Evolutionary conservation across 2,113 vertebrate species (phyloP), one percentile per base, ranked within the genome.

Genomic region (Podilymbus podiceps): DNA sequence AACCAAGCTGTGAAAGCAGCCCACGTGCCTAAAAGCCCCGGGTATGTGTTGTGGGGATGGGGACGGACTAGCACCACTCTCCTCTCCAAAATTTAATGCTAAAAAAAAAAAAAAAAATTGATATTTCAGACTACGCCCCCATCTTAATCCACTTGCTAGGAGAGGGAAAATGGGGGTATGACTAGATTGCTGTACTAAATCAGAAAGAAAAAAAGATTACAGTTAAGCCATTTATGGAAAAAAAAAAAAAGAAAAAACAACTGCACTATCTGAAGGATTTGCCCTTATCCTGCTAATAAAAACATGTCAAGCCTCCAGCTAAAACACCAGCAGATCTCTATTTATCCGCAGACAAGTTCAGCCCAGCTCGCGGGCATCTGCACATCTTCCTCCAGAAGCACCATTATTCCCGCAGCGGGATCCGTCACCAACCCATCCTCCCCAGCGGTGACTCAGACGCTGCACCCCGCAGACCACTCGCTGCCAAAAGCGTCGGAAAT

Each of bases 211-310:
- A 88, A 90, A 82, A 89, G 92, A 93, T 93, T 95, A 93, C 63
- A 46, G 62, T 66, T 95, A 95, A 96, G 81, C 89, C 91, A 85
- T 95, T 96, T 88, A 95, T 42, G 62, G 58, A 40, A 85, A 40
- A 85, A 89, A 96, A 95, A n/a, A n/a, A n/a, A n/a, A n/a, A n/a
- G n/a, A n/a, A n/a, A n/a, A 38, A 38, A 38, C 38, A 38, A 38
- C 62, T 85, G 49, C 17, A 79, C 30, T 74, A 88, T 69, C 56
- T 77, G 63, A 88, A 82, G 92, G 95, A 93, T 89, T 88, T 89
- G 14, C 49, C 67, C 38, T 90, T 46, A 93, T 76, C 85, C 75
- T 0, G 2, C 50, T 94, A 93, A 95, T 62, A 91, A 83, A 95
- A 89, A 56, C 52, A 66, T n/a, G 42, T 68, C 81, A 85, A 40